Evolutionary conservation across 2,797 vertebrate species (phyloP), one percentile per base, ranked within the genome.

Genomic region (Micromesistius poutassou): DNA sequence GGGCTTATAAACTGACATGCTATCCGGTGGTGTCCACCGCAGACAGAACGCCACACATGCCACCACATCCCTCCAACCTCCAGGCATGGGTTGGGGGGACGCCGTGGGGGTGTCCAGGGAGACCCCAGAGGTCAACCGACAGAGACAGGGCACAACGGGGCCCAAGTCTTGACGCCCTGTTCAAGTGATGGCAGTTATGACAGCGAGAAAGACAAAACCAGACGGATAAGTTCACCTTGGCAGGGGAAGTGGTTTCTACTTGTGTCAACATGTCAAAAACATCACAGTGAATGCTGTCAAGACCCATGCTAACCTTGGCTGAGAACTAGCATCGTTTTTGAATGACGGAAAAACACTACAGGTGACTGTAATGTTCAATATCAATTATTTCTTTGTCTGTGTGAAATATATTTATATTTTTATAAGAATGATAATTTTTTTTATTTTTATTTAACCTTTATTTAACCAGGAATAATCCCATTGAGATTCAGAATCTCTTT

Each of bases 171-270:
- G 28, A 25, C 2, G n/a, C 38, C 70, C 77, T 28, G 30, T 66
- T 40, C 36, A 76, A 71, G 76, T 78, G 73, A 85, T 80, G 72
- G 77, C 30, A 72, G 86, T 74, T 89, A 74, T 89, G 93, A 93
- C 91, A 91, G 85, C 68, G 76, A 74, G 86, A 87, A 91, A 91
- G 82, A 55, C 68, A 86, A 91, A 85, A 88, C 86, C 71, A 25
- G 76, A 25, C 72, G 79, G 71, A 74, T 83, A 35, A 33, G 83
- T 86, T 89, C 89, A 87, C 80, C 83, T 84, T 89, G 82, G 62
- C 25, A 28, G 62, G 9, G 88, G 79, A 78, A 78, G 66, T 72
- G 40, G 75, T 86, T 87, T 86, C 86, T 91, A 90, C 90, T 87
- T 85, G 79, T 73, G 76, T 85, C 68, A 72, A 74, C 76, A 80